Evolutionary conservation across 2,888 invertebrate species (phyloP).

Genomic region (Zhengitettix transpicula): DNA sequence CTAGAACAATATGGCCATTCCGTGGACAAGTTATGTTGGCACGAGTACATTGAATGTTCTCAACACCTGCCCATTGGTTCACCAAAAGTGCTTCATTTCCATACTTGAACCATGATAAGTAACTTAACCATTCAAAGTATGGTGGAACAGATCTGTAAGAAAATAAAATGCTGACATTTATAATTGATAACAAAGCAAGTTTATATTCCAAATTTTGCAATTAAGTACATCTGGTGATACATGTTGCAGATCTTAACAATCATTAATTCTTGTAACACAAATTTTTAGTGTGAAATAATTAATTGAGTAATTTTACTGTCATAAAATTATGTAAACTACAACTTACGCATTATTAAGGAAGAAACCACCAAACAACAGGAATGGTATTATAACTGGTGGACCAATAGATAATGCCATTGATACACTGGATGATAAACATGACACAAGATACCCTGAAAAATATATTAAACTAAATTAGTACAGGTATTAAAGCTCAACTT

Average conservation of each 20-base stretch:
- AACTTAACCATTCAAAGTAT: conserved; percentile 73
- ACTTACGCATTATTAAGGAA: conserved; percentile 76
- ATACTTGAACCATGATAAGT: conserved; percentile 84
- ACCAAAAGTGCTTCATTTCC: conserved; percentile 77
- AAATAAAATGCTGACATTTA: neutral
- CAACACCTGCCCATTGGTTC: conserved; percentile 75
- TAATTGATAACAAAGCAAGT: neutral
- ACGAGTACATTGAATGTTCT: conserved; percentile 55
- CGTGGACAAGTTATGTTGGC: conserved; percentile 62
- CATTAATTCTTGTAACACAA: too few relatives aligned
- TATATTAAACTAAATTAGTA: too few relatives aligned
- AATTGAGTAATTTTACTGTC: too few relatives aligned
- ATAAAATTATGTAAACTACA: neutral
- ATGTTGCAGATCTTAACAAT: too few relatives aligned
- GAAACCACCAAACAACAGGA: conserved; percentile 89
- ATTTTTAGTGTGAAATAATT: too few relatives aligned
- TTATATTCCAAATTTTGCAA: too few relatives aligned
- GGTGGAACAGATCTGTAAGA: conserved; percentile 56
- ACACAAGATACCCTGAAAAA: conserved; percentile 71
- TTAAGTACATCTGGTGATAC: too few relatives aligned
- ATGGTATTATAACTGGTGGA: conserved; percentile 82
- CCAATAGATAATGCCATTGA: conserved; percentile 82
- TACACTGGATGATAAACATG: conserved; percentile 65
- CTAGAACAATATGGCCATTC: conserved; percentile 59
- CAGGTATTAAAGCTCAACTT: too few relatives aligned